Percentiles rank a stretch among this genome's conserved stretches.
Evolutionary conservation across 2,888 invertebrate species (phyloP).

Genomic region (Agriopis leucophaearia): DNA sequence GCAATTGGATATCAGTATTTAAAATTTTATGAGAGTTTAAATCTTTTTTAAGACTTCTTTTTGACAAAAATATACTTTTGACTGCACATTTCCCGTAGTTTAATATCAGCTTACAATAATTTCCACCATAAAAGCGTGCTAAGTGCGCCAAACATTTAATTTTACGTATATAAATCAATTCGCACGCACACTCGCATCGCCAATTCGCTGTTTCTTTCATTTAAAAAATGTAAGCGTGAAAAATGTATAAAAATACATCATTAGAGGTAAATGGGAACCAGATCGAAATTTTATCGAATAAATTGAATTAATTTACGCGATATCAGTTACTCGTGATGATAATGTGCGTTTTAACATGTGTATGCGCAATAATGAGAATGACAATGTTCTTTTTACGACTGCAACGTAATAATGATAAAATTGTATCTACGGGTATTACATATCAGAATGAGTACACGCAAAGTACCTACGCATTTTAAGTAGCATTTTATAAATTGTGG

Average conservation of each 20-base stretch:
- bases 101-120: neutral
- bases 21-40: too few species aligned
- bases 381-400: constrained; percentile 58
- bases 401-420: constrained; percentile 58
- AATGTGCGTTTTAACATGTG: constrained; percentile 58
- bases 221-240: constrained; percentile 37
- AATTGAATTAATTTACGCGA: constrained; percentile 54
- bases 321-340: constrained; percentile 53
- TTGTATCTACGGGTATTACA: constrained; percentile 18
- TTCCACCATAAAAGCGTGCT: neutral
- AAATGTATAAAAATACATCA: constrained; percentile 11
- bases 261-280: constrained; percentile 29
- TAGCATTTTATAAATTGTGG: too few species aligned
- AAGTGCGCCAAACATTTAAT: neutral
- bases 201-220: constrained; percentile 57
- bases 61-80: neutral
- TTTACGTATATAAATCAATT: constrained; percentile 26
- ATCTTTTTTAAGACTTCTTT: neutral
- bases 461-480: too few species aligned
- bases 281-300: constrained; percentile 44
- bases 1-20: too few species aligned
- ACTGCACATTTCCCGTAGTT: neutral
- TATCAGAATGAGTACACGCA: neutral
- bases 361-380: constrained; percentile 60
- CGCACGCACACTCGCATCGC: constrained; percentile 60